phyloP scores from a whole-genome alignment of 2,797 vertebrate genomes.

The Novumbra hubbsi region DNA sequence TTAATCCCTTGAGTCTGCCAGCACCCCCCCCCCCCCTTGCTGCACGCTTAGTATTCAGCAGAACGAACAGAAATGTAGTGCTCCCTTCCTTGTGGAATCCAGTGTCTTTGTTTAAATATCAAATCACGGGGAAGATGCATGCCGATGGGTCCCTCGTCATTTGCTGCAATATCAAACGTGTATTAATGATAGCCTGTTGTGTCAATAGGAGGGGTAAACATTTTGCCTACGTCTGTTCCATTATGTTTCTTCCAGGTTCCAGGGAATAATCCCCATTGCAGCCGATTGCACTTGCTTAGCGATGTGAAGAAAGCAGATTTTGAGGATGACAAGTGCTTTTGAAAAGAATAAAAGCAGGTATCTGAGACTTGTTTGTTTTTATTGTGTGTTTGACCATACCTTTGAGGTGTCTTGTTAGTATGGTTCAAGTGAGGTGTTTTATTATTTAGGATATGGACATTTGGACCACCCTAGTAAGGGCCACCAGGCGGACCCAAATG shows the following conservation, averaged over 20 bases:
- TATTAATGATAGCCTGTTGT: background rate
- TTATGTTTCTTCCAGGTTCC: background rate
- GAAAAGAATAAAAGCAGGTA: background rate
- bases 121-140: background rate
- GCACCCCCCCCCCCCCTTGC: constrained; percentile 21
- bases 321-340: background rate
- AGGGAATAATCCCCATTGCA: background rate
- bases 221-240: background rate
- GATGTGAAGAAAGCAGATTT: background rate
- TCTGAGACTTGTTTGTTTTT: background rate
- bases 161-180: background rate
- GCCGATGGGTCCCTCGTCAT: background rate
- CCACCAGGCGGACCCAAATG: background rate
- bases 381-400: background rate
- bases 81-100: constrained; percentile 3
- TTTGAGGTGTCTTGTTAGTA: background rate
- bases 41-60: constrained; percentile 43
- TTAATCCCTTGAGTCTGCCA: constrained; percentile 44
- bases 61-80: constrained; percentile 29
- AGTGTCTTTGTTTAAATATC: background rate
- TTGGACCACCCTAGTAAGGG: background rate
- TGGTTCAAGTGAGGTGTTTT: background rate
- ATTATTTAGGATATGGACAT: background rate
- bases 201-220: background rate
- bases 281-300: background rate